Conservation (phyloP, 2,113 vertebrate species). For the Pan paniscus region DNA sequence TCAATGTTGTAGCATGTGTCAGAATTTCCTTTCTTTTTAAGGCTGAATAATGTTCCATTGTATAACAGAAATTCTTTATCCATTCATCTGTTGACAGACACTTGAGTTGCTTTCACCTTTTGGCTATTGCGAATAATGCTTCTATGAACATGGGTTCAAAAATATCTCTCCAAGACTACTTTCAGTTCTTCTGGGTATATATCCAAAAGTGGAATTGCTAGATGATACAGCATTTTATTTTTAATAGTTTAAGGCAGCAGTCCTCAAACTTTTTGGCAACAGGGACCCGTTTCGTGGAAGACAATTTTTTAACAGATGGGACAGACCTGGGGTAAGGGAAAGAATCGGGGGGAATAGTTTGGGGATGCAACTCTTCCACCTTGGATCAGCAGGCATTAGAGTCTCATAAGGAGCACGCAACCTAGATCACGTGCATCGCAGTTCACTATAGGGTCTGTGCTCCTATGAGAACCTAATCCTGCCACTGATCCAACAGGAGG, state of each 20-base stretch:
- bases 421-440: too few species aligned
- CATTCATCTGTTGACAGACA: not conserved
- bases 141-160: not conserved
- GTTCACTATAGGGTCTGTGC: too few species aligned
- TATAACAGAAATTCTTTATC: not conserved
- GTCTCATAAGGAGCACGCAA: too few species aligned
- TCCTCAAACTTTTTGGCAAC: too few species aligned
- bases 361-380: too few species aligned
- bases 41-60: not conserved
- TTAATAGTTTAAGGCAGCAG: not conserved
- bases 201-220: not conserved
- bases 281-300: too few species aligned
- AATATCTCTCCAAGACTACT: not conserved
- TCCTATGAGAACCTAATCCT: too few species aligned
- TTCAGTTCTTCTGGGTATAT: not conserved
- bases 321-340: too few species aligned
- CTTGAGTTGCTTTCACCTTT: not conserved
- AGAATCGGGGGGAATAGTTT: too few species aligned
- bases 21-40: constrained; percentile 17
- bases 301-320: too few species aligned
- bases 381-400: too few species aligned
- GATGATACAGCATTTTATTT: not conserved
- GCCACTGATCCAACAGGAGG: too few species aligned
- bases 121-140: not conserved
- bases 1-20: not conserved